Evolutionary conservation across 2,797 vertebrate species (phyloP), one percentile per base, ranked within the genome.

Genomic region (Triplophysa yarkandensis): DNA sequence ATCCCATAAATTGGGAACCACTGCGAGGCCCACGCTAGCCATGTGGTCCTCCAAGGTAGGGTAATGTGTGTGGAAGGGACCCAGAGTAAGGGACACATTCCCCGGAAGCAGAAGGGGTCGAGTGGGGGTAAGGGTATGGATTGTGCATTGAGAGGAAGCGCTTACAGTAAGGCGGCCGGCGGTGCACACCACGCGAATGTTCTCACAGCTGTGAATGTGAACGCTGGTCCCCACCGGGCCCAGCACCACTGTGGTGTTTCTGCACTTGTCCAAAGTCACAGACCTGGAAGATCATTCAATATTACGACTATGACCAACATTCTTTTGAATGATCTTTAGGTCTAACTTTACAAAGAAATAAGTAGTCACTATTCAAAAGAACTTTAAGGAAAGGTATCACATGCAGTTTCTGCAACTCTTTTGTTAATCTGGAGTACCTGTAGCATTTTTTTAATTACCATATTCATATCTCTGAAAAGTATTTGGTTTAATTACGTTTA

Each of bases 21-120:
- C 97, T 1, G 98, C 98, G 63, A 99, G 89, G 16, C 98, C 98
- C 11, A 91, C 93, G 6, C 90, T 93, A 78, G 93, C 98, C 98
- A 99, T 99, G 77, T 99, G 95, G 67, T 99, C 98, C 84, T 99
- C 98, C 62, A 99, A 87, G 89, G 92, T 91, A 4, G 97, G 95
- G 66, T 99, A 99, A 79, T 96, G 91, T 0, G 95, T 96, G 85
- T 99, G 96, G 86, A 94, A 98, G 43, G 97, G 97, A 36, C 93
- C 96, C 76, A 99, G 90, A 19, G 91, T 96, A 50, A 95, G 86
- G 8, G 85, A 87, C 2, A 85, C 76, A 82, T 99, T 99, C 16
- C 98, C 96, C 0, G 93, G 92, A 10, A 98, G 89, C 63, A 99
- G 88, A 68, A 99, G 87, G 13, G 97, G 97, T 44, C 90, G 90